Conservation (phyloP, 2,113 vertebrate genomes). For the Pomatostomus ruficeps region DNA sequence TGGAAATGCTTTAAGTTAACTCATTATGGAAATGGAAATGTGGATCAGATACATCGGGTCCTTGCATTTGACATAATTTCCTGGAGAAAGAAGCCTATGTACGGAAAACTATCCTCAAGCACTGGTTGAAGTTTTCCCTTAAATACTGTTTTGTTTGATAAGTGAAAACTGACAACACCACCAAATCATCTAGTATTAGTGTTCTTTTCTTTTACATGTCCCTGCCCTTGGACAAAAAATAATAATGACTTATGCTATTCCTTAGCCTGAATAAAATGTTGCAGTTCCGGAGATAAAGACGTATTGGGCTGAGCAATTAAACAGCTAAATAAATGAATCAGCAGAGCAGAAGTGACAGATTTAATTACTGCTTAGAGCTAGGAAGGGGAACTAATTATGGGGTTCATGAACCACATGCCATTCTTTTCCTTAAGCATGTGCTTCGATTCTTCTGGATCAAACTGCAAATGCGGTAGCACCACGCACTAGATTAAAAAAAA, state of each 20-base stretch:
- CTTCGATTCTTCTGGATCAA: slow-evolving; percentile 57
- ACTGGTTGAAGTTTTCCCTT: neutral
- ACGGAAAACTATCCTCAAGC: neutral
- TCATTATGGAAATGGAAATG: neutral
- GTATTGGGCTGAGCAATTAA: slow-evolving; percentile 81
- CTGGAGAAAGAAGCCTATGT: neutral
- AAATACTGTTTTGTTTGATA: slow-evolving; percentile 49
- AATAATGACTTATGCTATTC: slow-evolving; percentile 57
- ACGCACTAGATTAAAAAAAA: neutral
- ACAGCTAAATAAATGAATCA: slow-evolving; percentile 86
- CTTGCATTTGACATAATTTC: neutral
- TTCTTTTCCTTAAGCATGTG: slow-evolving; percentile 69
- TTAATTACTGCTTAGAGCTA: slow-evolving; percentile 86
- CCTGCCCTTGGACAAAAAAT: slow-evolving; percentile 32
- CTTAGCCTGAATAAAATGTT: slow-evolving; percentile 78
- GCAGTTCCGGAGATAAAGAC: slow-evolving; percentile 80
- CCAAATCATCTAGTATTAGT: slow-evolving; percentile 19
- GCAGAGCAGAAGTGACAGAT: slow-evolving; percentile 87
- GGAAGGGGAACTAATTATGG: slow-evolving; percentile 82
- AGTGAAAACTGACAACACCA: slow-evolving; percentile 29
- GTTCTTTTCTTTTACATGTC: slow-evolving; percentile 42
- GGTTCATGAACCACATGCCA: slow-evolving; percentile 77
- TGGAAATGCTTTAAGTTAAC: neutral
- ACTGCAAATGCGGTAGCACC: neutral
- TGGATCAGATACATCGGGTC: neutral